A percentile compares a stretch with the other conserved stretches of the same genome.
phyloP scores from a whole-genome alignment of 1,140 invertebrate genomes.

The Caenorhabditis tropicalis region DNA sequence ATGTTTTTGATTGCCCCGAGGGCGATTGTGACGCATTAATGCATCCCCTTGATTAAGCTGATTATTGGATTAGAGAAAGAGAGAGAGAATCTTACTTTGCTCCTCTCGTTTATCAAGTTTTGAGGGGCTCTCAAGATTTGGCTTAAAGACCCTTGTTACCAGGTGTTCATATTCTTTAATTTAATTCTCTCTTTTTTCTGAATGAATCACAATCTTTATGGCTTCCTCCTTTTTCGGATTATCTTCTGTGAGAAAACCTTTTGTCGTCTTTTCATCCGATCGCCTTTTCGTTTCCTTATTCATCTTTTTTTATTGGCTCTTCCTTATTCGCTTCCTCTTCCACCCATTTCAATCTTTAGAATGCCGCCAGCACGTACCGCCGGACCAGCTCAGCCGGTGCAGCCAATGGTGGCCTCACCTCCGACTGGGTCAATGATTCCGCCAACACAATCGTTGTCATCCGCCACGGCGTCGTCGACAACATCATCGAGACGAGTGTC shows the following conservation, averaged over 20 bases:
- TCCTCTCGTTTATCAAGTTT: too few species aligned
- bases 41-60: not conserved
- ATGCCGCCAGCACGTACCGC: conserved; percentile 41
- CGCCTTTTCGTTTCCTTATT: not conserved
- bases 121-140: not conserved
- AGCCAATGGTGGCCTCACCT: not conserved
- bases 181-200: not conserved
- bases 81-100: too few species aligned
- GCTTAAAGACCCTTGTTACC: not conserved
- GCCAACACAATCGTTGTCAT: not conserved
- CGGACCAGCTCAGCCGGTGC: conserved; percentile 19
- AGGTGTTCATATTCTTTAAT: not conserved
- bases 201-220: not conserved
- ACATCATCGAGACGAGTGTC: not conserved
- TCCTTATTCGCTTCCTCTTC: not conserved
- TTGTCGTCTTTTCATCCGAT: not conserved
- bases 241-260: not conserved
- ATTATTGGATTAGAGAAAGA: not conserved
- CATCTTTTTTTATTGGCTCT: too few species aligned
- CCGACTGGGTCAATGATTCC: conserved; percentile 41
- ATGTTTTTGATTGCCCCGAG: not conserved
- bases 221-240: conserved; percentile 22
- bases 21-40: not conserved
- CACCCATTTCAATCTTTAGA: not conserved
- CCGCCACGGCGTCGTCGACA: not conserved